phyloP scores from a whole-genome alignment of 92 coral and sea anemone species.

The Paragorgia papillata region DNA sequence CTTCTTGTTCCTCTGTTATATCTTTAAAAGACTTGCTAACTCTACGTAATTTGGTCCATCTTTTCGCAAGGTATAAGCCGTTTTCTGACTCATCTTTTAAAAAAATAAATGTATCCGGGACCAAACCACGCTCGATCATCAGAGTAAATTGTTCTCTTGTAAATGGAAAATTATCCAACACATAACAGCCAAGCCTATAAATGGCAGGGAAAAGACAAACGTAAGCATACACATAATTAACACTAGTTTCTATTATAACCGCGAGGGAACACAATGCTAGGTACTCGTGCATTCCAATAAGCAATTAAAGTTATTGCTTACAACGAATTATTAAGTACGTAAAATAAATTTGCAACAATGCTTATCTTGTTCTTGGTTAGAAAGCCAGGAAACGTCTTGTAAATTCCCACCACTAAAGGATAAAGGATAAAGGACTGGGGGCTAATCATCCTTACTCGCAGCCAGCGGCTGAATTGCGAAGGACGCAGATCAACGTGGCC shows the following conservation, averaged over 20 bases:
- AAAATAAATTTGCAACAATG: no score
- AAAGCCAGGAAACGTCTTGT: no score
- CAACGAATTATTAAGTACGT: no score
- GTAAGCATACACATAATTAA: not conserved
- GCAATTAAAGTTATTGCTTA: no score
- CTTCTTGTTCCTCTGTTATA: constrained; percentile 47
- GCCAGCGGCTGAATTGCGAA: no score
- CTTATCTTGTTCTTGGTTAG: no score
- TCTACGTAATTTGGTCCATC: constrained; percentile 72
- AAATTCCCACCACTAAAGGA: no score
- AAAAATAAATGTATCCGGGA: constrained; percentile 85
- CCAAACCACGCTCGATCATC: constrained; percentile 79
- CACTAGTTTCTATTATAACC: not conserved
- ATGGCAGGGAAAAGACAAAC: not conserved
- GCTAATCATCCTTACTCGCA: no score
- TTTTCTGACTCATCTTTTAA: constrained; percentile 83
- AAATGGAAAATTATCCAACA: constrained; percentile 89
- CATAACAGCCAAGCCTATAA: constrained; percentile 78
- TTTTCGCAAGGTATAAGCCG: constrained; percentile 79
- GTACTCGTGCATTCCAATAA: no score
- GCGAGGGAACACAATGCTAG: no score
- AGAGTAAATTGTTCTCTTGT: constrained; percentile 92
- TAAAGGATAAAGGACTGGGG: no score
- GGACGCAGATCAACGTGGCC: no score
- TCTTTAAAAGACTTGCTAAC: constrained; percentile 40